These are phyloP conservation scores for Andrena dorsata DNA, from an alignment of 2,888 invertebrate species.

Conservation along the genomic window DNA sequence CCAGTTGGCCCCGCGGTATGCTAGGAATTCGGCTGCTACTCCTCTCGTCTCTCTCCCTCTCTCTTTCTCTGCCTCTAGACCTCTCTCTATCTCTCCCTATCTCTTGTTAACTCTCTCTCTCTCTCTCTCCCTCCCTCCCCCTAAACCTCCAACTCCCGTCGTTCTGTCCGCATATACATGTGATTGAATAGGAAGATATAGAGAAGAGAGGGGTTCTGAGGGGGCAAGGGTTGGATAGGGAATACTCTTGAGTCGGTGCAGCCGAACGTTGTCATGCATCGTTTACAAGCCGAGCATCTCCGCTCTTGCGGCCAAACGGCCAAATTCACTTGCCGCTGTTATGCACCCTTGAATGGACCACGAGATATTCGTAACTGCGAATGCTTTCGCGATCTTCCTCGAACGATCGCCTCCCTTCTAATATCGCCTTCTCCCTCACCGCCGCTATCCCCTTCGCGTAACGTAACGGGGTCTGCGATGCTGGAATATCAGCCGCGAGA, in stretches of 20 bases:
- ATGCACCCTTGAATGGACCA: conserved; percentile 62
- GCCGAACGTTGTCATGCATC: conserved; percentile 71
- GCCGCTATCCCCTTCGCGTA: too few relatives aligned
- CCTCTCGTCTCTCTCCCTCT: conserved; percentile 52
- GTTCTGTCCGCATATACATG: conserved; percentile 49
- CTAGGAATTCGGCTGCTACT: conserved; percentile 80
- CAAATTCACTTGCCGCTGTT: conserved; percentile 71
- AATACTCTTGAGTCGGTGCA: conserved; percentile 63
- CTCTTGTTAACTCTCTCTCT: conserved; percentile 30
- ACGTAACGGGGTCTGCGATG: conserved; percentile 12
- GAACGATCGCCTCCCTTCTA: conserved; percentile 25
- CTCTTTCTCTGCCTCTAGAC: conserved; percentile 18
- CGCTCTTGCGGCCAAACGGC: conserved; percentile 71
- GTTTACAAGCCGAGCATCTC: conserved; percentile 75
- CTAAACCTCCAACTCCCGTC: conserved; percentile 28
- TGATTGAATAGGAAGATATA: conserved; percentile 53
- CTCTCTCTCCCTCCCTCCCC: conserved; percentile 48
- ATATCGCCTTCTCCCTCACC: conserved; percentile 9
- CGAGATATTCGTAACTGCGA: conserved; percentile 54
- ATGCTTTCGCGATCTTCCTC: conserved; percentile 41
- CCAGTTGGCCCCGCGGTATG: conserved; percentile 83
- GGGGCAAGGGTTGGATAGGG: conserved; percentile 34
- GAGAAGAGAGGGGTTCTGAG: conserved; percentile 1
- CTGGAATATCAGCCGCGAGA: conserved; percentile 46
- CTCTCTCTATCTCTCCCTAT: conserved; percentile 44